These are phyloP conservation scores for Halyomorpha halys DNA, from an alignment of 1,140 invertebrate species.

Conservation along the genomic window DNA sequence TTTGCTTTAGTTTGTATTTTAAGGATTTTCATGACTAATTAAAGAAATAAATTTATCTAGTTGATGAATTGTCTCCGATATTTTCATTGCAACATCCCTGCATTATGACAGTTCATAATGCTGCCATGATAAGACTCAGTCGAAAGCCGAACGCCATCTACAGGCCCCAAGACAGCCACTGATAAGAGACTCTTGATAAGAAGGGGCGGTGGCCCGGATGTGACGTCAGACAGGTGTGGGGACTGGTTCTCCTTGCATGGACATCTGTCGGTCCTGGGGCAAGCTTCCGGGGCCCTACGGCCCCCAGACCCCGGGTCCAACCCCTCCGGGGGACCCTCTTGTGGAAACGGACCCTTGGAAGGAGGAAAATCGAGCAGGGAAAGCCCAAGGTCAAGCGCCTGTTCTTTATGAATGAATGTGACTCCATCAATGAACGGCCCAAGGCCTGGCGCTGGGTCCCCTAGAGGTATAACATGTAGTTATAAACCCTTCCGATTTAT, in stretches of 20 bases:
- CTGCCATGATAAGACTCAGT: too few species aligned
- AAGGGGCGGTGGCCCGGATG: conserved; percentile 7
- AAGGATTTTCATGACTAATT: too few species aligned
- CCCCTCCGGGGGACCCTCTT: not conserved
- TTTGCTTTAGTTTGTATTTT: too few species aligned
- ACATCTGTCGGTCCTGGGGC: not conserved
- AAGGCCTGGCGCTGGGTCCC: not conserved
- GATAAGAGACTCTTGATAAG: not conserved
- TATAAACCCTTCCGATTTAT: not conserved
- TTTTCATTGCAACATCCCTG: too few species aligned
- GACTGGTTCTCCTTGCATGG: conserved; percentile 8
- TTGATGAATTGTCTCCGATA: too few species aligned
- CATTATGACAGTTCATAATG: too few species aligned
- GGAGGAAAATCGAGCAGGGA: not conserved
- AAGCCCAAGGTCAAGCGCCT: conserved; percentile 8
- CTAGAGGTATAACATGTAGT: not conserved
- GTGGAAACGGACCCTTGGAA: not conserved
- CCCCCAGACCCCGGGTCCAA: not conserved
- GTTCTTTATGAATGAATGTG: not conserved
- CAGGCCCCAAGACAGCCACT: not conserved
- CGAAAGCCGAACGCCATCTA: too few species aligned
- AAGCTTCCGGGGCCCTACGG: not conserved
- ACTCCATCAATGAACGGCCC: not conserved
- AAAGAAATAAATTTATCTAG: too few species aligned
- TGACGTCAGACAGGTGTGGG: conserved; percentile 9